Conservation (phyloP, 2,113 vertebrate species). For the Nipponia nippon region DNA sequence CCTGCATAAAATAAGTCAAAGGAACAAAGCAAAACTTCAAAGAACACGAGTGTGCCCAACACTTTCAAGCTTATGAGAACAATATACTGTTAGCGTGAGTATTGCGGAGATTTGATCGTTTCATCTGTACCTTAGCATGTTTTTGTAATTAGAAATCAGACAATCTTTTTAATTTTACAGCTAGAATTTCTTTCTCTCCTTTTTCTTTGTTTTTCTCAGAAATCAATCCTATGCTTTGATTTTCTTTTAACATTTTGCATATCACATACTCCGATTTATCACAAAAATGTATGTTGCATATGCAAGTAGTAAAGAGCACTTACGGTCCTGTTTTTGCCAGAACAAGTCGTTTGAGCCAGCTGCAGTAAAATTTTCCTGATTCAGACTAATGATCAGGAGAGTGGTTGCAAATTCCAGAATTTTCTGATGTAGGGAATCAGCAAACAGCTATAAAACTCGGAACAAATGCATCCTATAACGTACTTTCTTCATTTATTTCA, state of each 20-base stretch:
- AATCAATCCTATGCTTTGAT: neutral
- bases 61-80: slow-evolving; percentile 34
- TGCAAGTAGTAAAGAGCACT: neutral
- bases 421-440: slow-evolving; percentile 15
- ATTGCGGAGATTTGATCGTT: neutral
- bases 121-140: neutral
- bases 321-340: neutral
- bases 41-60: neutral
- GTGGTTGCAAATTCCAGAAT: slow-evolving; percentile 12
- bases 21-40: slow-evolving; percentile 67
- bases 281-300: neutral
- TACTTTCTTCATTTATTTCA: slow-evolving; percentile 34
- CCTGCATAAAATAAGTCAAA: slow-evolving; percentile 60
- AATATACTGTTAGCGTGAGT: neutral
- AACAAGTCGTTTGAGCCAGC: neutral
- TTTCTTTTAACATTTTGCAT: neutral
- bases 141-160: slow-evolving; percentile 42
- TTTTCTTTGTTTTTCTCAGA: neutral
- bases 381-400: slow-evolving; percentile 24
- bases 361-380: slow-evolving; percentile 4
- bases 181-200: neutral
- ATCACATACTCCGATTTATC: neutral
- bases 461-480: slow-evolving; percentile 20
- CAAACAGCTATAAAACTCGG: neutral
- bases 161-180: neutral